Evolutionary conservation across 2,888 invertebrate species (phyloP).

Genomic region (Allolobophora icterica): DNA sequence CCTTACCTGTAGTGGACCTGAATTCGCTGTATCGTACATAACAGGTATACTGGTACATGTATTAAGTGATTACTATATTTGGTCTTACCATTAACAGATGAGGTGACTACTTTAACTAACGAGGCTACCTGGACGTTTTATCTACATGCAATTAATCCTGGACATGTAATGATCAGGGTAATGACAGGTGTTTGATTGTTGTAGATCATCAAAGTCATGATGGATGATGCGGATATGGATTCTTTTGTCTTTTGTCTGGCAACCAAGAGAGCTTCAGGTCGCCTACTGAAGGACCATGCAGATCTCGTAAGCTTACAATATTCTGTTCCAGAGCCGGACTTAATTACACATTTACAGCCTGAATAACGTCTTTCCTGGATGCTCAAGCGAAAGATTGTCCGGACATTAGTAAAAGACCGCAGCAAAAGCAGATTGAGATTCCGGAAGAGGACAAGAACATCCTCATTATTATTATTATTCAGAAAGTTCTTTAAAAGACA

Average conservation of each 20-base stretch:
- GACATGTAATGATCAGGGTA: not conserved
- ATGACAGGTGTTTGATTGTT: not conserved
- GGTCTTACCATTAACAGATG: too few species aligned
- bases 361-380: not conserved
- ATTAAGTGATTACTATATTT: too few species aligned
- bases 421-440: too few species aligned
- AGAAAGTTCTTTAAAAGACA: too few species aligned
- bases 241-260: slow-evolving; percentile 90
- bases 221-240: slow-evolving; percentile 82
- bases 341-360: not conserved
- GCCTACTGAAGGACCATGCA: slow-evolving; percentile 87
- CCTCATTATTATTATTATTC: too few species aligned
- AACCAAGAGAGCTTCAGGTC: slow-evolving; percentile 83
- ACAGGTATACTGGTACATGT: too few species aligned
- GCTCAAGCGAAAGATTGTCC: too few species aligned
- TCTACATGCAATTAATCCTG: not conserved
- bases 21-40: too few species aligned
- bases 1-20: too few species aligned
- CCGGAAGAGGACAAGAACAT: too few species aligned
- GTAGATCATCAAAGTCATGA: slow-evolving; percentile 79
- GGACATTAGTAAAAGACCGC: too few species aligned
- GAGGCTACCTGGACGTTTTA: not conserved
- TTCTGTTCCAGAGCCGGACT: not conserved
- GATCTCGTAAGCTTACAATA: slow-evolving; percentile 74
- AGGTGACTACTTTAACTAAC: too few species aligned